Evolutionary conservation across 2,113 vertebrate genomes (phyloP).

Genomic region (Riparia riparia): DNA sequence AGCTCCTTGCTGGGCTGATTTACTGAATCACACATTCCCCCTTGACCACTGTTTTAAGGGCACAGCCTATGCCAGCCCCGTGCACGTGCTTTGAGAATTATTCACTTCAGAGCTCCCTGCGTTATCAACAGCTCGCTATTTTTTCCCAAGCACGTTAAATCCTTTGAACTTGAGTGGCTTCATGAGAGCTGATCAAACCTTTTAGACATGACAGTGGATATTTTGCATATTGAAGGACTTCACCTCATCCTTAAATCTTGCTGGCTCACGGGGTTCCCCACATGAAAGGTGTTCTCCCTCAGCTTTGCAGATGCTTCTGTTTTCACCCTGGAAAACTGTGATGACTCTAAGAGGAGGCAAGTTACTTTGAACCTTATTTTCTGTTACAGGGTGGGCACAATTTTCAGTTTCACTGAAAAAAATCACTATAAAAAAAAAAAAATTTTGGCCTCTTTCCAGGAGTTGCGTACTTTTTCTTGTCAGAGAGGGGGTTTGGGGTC

Average conservation of each 20-base stretch:
- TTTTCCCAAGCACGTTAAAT: neutral
- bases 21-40: constrained; percentile 30
- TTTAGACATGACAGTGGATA: neutral
- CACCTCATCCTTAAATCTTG: neutral
- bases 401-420: neutral
- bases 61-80: neutral
- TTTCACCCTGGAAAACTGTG: neutral
- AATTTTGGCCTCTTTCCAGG: neutral
- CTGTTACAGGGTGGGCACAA: neutral
- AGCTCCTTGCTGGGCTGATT: constrained; percentile 47
- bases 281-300: neutral
- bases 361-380: neutral
- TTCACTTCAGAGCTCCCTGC: neutral
- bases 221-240: constrained; percentile 12
- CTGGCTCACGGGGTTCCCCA: neutral
- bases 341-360: neutral
- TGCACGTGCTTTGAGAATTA: neutral
- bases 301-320: neutral
- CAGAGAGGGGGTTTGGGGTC: neutral
- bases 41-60: constrained; percentile 12
- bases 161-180: neutral
- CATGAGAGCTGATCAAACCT: neutral
- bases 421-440: neutral
- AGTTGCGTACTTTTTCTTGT: neutral
- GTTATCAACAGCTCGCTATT: neutral